Percentiles rank a stretch among this genome's conserved stretches.
Evolutionary conservation across 2,888 invertebrate genomes (phyloP).

Genomic region (Napeogenes sylphis): DNA sequence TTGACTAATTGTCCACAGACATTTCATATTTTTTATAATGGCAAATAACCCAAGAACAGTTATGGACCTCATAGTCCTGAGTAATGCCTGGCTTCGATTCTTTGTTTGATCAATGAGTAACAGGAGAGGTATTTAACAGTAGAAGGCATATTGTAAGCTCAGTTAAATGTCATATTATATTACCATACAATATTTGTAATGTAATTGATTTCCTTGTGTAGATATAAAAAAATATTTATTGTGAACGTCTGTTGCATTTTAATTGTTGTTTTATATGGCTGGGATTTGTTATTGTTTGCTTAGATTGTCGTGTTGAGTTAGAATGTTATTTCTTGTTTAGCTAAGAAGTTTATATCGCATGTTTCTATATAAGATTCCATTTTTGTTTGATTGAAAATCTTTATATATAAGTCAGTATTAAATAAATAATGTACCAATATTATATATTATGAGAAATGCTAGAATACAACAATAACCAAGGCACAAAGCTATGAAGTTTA

Average conservation of each 20-base stretch:
- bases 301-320: not conserved
- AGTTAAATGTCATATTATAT: conserved; percentile 24
- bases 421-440: too few relatives aligned
- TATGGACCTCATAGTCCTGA: conserved; percentile 26
- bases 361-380: too few relatives aligned
- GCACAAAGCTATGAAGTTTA: conserved; percentile 1
- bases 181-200: conserved; percentile 26
- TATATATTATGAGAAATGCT: too few relatives aligned
- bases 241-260: not conserved
- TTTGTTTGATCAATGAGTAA: conserved; percentile 39
- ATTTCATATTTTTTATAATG: conserved; percentile 23
- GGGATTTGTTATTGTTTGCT: not conserved
- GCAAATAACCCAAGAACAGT: conserved; percentile 30
- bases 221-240: conserved; percentile 1
- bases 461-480: too few relatives aligned
- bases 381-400: too few relatives aligned
- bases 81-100: conserved; percentile 22
- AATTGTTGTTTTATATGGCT: not conserved
- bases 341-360: too few relatives aligned
- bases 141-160: not conserved
- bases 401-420: too few relatives aligned
- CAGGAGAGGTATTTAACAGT: conserved; percentile 30
- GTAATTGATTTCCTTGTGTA: conserved; percentile 5
- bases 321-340: not conserved
- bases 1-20: conserved; percentile 27